Percentiles rank a stretch among this genome's conserved stretches.
Evolutionary conservation across 2,113 vertebrate genomes (phyloP).

Genomic region (Pipa parva): DNA sequence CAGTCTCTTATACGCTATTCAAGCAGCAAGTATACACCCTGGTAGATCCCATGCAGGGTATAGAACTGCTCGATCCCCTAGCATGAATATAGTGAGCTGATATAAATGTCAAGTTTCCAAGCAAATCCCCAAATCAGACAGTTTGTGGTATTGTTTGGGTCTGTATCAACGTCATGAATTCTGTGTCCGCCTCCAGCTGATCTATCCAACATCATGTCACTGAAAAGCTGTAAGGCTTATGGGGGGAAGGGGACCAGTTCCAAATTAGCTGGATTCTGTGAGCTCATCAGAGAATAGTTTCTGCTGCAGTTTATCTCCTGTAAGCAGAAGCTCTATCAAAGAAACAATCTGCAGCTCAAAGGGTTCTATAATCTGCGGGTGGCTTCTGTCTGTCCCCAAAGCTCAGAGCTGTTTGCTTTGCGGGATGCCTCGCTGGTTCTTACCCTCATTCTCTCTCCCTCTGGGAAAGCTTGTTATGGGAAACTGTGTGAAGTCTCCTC

Average conservation of each 20-base stretch:
- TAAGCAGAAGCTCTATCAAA: constrained; percentile 54
- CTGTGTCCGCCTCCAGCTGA: constrained; percentile 33
- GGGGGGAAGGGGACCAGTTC: constrained; percentile 45
- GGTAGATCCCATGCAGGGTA: too few relatives aligned
- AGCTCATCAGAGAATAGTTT: constrained; percentile 57
- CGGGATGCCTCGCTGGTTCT: constrained; percentile 56
- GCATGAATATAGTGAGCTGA: too few relatives aligned
- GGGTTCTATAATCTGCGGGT: constrained; percentile 52
- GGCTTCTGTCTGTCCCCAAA: constrained; percentile 51
- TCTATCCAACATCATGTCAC: constrained; percentile 40
- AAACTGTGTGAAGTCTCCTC: constrained; percentile 95
- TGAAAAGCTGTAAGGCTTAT: constrained; percentile 41
- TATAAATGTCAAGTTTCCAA: neutral
- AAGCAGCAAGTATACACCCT: too few relatives aligned
- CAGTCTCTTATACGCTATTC: too few relatives aligned
- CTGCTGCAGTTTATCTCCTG: constrained; percentile 60
- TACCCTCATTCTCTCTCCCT: constrained; percentile 55
- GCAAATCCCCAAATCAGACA: constrained; percentile 9
- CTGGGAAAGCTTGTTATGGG: constrained; percentile 73
- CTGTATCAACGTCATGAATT: constrained; percentile 19
- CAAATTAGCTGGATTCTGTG: constrained; percentile 62
- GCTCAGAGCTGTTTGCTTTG: constrained; percentile 61
- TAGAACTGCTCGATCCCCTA: too few relatives aligned
- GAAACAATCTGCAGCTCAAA: constrained; percentile 61
- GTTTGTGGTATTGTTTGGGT: constrained; percentile 2